Evolutionary conservation across 2,888 invertebrate genomes (phyloP).

Genomic region (Patella ulyssiponensis): DNA sequence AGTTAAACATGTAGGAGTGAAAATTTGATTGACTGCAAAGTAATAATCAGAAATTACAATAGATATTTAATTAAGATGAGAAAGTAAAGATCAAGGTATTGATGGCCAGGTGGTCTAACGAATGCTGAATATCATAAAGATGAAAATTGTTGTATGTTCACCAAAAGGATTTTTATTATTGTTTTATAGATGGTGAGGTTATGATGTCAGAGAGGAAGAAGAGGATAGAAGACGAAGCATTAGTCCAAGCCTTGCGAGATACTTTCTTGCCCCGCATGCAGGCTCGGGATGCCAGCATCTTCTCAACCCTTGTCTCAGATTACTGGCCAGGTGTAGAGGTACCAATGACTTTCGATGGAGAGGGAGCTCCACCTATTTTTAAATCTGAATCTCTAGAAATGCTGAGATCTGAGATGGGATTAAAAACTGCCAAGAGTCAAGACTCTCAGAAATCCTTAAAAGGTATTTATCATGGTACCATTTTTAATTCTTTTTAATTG

Average conservation of each 20-base stretch:
- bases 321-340: conserved; percentile 65
- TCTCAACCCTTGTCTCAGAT: conserved; percentile 61
- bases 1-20: no score
- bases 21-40: no score
- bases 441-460: conserved; percentile 57
- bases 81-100: conserved; percentile 16
- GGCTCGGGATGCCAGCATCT: conserved; percentile 63
- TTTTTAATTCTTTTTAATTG: no score
- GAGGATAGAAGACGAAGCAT: conserved; percentile 56
- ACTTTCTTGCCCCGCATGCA: conserved; percentile 66
- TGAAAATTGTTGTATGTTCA: background rate
- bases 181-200: conserved; percentile 14
- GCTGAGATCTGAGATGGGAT: conserved; percentile 32
- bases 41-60: no score
- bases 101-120: background rate
- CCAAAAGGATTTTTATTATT: background rate
- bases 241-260: conserved; percentile 65
- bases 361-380: conserved; percentile 47
- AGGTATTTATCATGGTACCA: conserved; percentile 40
- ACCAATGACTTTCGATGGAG: conserved; percentile 60
- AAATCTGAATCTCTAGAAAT: conserved; percentile 42
- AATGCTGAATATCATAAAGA: background rate
- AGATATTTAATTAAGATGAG: no score
- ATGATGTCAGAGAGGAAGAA: conserved; percentile 39
- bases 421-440: conserved; percentile 54